Base-by-base conservation (phyloP, 2,797 vertebrate species). In the Myripristis murdjan region DNA sequence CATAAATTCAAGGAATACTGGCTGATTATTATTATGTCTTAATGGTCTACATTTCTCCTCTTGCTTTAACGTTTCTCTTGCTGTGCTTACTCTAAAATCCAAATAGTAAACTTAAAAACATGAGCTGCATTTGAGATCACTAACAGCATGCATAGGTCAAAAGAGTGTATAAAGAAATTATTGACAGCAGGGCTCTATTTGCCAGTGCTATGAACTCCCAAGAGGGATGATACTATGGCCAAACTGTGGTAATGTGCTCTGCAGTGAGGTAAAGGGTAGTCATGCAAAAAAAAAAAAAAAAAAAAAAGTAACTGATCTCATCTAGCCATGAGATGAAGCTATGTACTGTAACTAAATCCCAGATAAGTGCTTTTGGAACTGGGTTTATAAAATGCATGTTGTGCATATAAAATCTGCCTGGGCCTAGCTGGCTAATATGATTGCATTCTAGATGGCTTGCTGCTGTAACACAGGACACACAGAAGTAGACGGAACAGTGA, bases 291-390 rank as follows among this genome's bases (percentile, higher is more conserved):
- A n/a, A n/a, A n/a, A n/a, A n/a, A n/a, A n/a, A 44, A 64, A 57
- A 64, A 64, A 14, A 16, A 1, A 18, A 39, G 47, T 66, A 1
- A 91, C 89, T 74, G 88, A 90, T 86, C 54, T 52, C 59, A 90
- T 80, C 75, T 35, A 5, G 33, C 82, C 68, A 69, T 81, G 48
- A 77, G 63, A 76, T 57, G 61, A 72, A 58, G 65, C 68, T 71
- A 52, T 58, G 75, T 56, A 12, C 24, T 67, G 79, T 64, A 76
- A 83, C 69, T 54, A 58, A 84, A 88, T 83, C 83, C 75, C 56
- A 64, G 28, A 37, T 58, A 23, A 83, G 64, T 55, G 52, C 69
- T n/a, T 77, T 75, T 72, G 71, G 56, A 55, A 18, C 16, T 56
- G 28, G 53, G 20, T 35, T 56, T 37, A 22, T 56, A 10, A 35